Percentiles rank a stretch among this genome's conserved stretches.
Conservation (phyloP, 1,140 invertebrate genomes). For the Babylonia areolata region DNA sequence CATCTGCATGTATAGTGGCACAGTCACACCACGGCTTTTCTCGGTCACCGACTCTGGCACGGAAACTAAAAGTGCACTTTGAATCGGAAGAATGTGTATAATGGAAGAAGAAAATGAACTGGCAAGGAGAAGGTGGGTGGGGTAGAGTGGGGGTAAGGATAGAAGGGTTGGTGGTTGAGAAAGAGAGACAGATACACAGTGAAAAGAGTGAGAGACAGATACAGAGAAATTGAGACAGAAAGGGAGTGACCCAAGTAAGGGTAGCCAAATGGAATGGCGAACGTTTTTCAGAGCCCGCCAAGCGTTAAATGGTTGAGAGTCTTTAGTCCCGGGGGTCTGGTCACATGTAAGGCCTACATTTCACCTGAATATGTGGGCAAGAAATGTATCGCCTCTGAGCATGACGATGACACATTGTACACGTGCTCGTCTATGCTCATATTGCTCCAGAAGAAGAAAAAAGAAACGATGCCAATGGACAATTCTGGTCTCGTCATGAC, state of each 20-base stretch:
- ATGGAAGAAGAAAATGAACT: not conserved
- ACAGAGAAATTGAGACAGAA: not conserved
- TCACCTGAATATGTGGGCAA: too few relatives aligned
- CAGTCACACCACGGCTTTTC: not conserved
- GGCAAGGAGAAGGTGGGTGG: not conserved
- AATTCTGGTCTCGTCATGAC: too few relatives aligned
- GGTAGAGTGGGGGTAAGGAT: not conserved
- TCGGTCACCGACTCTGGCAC: not conserved
- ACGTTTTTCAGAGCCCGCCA: too few relatives aligned
- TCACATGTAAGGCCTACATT: too few relatives aligned
- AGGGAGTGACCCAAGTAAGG: not conserved
- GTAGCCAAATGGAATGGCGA: too few relatives aligned
- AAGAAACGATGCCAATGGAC: too few relatives aligned
- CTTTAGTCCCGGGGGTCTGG: too few relatives aligned
- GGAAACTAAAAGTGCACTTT: not conserved
- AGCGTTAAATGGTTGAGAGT: too few relatives aligned
- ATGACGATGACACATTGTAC: too few relatives aligned
- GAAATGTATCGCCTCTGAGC: too few relatives aligned
- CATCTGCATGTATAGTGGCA: not conserved
- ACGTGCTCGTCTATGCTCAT: too few relatives aligned
- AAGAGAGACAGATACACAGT: not conserved
- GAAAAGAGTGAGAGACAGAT: not conserved
- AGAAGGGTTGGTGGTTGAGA: not conserved
- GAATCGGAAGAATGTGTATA: not conserved
- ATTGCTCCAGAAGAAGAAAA: too few relatives aligned